These are phyloP conservation scores for Masticophis lateralis DNA, from an alignment of 2,797 vertebrate genomes.

Conservation along the genomic window DNA sequence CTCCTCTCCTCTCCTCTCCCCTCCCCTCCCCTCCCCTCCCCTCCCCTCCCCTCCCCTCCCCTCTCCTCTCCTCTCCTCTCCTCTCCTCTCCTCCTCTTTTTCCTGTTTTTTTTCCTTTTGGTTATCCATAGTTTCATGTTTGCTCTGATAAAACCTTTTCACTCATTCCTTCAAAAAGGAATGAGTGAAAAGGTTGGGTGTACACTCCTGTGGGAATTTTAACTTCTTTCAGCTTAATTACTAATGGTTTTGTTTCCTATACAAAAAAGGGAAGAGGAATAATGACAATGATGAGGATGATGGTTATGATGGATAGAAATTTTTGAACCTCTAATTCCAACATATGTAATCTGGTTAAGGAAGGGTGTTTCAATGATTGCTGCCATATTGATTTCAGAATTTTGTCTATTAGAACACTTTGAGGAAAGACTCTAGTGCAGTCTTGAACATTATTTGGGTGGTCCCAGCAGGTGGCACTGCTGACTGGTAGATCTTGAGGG, in stretches of 20 bases:
- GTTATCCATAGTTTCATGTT: neutral
- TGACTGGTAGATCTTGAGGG: neutral
- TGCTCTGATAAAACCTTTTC: neutral
- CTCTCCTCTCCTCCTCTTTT: neutral
- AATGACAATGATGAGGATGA: neutral
- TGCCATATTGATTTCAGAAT: neutral
- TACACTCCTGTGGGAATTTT: neutral
- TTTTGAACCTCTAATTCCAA: neutral
- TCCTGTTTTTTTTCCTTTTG: neutral
- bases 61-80: neutral
- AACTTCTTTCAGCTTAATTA: neutral
- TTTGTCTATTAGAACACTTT: neutral
- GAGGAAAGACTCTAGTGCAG: neutral
- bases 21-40: too few species aligned
- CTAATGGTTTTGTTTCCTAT: neutral
- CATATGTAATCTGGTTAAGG: neutral
- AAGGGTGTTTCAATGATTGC: neutral
- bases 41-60: rapidly evolving
- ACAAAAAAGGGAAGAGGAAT: neutral
- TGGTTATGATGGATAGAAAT: neutral
- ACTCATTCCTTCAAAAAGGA: neutral
- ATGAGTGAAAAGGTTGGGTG: too few species aligned
- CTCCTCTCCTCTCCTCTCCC: neutral
- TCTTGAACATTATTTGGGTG: neutral
- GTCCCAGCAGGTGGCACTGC: neutral